Evolutionary conservation across 2,797 vertebrate species (phyloP).

Genomic region (Micropoecilia bifurca): DNA sequence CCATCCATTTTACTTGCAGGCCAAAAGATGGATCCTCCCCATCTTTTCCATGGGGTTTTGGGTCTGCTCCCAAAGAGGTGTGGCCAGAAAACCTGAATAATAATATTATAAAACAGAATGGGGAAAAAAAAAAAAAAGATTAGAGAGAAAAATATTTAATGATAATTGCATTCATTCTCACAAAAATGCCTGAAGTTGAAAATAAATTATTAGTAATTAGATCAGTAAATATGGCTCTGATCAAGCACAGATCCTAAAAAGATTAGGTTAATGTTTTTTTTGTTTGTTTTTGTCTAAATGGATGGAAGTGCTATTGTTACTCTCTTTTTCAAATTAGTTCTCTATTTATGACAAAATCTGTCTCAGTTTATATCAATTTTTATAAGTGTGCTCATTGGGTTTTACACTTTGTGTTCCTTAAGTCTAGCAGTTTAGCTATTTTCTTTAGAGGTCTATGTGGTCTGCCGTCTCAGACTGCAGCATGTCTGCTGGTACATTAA

Average conservation of each 20-base stretch:
- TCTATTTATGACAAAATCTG: conserved; percentile 24
- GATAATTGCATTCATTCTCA: not conserved
- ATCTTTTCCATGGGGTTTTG: not conserved
- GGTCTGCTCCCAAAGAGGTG: not conserved
- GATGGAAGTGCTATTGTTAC: not conserved
- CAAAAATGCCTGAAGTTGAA: not conserved
- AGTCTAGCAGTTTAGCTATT: conserved; percentile 35
- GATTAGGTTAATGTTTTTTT: not conserved
- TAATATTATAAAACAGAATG: not conserved
- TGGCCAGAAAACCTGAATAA: not conserved
- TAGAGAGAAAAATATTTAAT: not conserved
- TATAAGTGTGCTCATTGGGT: conserved; percentile 21
- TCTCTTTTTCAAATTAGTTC: not conserved
- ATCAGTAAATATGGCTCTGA: not conserved
- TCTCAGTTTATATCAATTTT: conserved; percentile 32
- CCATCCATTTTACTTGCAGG: not conserved
- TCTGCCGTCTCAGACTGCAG: conserved; percentile 59
- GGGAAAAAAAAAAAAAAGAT: not conserved
- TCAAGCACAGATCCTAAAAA: not conserved
- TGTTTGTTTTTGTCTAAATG: conserved; percentile 10
- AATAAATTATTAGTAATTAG: not conserved
- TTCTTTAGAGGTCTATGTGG: conserved; percentile 63
- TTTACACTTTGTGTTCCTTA: conserved; percentile 22
- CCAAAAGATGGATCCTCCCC: not conserved
- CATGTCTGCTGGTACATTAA: conserved; percentile 43